Conservation (phyloP, 2,797 vertebrate genomes). For the Typhlichthys subterraneus region DNA sequence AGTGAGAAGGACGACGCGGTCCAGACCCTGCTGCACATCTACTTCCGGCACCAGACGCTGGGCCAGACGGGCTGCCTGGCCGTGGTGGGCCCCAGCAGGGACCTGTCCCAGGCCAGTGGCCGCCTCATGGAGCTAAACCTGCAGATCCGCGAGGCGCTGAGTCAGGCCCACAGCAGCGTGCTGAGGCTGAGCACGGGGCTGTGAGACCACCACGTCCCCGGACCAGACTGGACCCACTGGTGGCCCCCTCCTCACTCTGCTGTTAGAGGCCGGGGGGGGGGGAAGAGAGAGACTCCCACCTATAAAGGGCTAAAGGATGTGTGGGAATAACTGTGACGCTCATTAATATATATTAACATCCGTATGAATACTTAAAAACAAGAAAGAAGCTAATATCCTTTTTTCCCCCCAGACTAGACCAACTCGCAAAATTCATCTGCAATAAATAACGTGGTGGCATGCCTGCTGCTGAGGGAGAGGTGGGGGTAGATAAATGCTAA, state of each 20-base stretch:
- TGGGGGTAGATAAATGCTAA: conserved; percentile 47
- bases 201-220: conserved; percentile 70
- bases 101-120: conserved; percentile 89
- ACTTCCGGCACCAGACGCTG: conserved; percentile 96
- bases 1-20: conserved; percentile 88
- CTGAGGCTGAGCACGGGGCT: conserved; percentile 85
- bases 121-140: conserved; percentile 98
- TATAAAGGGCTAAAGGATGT: conserved; percentile 81
- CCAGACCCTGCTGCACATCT: conserved; percentile 94
- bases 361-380: conserved; percentile 64
- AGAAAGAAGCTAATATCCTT: conserved; percentile 44
- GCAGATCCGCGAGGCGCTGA: conserved; percentile 93
- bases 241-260: conserved; percentile 28
- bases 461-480: conserved; percentile 61
- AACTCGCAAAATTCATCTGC: conserved; percentile 78
- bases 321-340: conserved; percentile 74
- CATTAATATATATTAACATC: conserved; percentile 59
- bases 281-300: conserved; percentile 60
- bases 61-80: conserved; percentile 96
- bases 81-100: conserved; percentile 89
- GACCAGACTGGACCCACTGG: conserved; percentile 37
- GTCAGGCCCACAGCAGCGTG: conserved; percentile 73
- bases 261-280: conserved; percentile 46
- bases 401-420: conserved; percentile 70
- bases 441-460: conserved; percentile 77